Base-by-base conservation (phyloP, 2,797 vertebrate species). In the Gastrophryne carolinensis region DNA sequence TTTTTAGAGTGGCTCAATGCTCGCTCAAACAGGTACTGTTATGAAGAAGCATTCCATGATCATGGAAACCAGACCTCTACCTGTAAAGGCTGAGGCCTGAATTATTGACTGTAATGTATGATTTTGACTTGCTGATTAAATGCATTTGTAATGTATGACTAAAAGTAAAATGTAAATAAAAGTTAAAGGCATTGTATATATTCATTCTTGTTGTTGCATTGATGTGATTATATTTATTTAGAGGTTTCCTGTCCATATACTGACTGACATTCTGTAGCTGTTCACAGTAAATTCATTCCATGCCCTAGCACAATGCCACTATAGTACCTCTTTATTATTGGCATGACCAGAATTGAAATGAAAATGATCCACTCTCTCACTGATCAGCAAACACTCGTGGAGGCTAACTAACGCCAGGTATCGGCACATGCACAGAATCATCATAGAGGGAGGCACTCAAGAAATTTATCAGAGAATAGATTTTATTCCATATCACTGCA, bases 131-230 rank as follows among this genome's bases (percentile, higher is more conserved):
- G 63, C 72, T 35, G 47, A 49, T 27, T 65, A 62, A 41, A 56
- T 47, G 19, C 49, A 70, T 56, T 54, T 63, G 34, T 63, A 70
- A 76, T 76, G 61, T 76, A 63, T 76, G 72, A 39, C 50, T 67
- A 29, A 60, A 34, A 57, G 44, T 9, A 66, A 30, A 58, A 27
- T 44, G 49, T 73, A 62, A 54, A 73, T 73, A 73, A 30, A 54
- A 65, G 27, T 54, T 21, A 47, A 64, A 11, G 2, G 37, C 61
- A 73, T 72, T 72, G 39, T 26, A 23, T 27, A 72, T 52, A 72
- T 37, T 29, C 13, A 29, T 19, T 2, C 17, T 24, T 5, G 19
- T 12, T 10, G 13, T 13, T 56, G 15, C 19, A 52, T 3, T 52
- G n/a, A 12, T 21, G 6, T 2, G 13, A 57, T 29, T 57, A 29